Conservation (phyloP, 2,797 vertebrate genomes). For the Neostethus bicornis region DNA sequence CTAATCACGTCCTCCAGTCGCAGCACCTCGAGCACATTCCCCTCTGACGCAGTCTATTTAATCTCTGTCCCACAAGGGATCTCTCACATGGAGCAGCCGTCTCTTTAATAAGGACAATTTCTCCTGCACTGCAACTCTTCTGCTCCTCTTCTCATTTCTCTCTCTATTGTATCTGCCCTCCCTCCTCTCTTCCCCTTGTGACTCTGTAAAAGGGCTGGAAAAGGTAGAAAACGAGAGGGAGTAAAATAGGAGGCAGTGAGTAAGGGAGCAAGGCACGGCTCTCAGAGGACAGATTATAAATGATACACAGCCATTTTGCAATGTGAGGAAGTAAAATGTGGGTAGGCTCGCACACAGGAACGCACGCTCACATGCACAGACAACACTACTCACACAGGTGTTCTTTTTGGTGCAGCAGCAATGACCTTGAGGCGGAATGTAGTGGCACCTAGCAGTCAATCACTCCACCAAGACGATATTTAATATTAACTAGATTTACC, state of each 20-base stretch:
- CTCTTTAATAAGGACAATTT: constrained; percentile 83
- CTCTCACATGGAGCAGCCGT: constrained; percentile 72
- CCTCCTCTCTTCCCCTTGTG: constrained; percentile 47
- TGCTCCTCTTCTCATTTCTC: constrained; percentile 32
- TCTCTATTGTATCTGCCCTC: constrained; percentile 35
- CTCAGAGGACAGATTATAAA: constrained; percentile 78
- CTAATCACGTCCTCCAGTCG: constrained; percentile 74
- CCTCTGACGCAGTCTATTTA: constrained; percentile 82
- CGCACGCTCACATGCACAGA: background rate
- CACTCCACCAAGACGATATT: constrained; percentile 18
- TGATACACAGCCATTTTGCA: constrained; percentile 73
- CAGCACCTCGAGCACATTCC: constrained; percentile 61
- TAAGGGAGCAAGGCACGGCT: constrained; percentile 44
- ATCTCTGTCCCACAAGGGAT: constrained; percentile 80
- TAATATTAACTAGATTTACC: constrained; percentile 35
- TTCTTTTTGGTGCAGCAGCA: constrained; percentile 42
- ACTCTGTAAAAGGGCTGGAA: constrained; percentile 57
- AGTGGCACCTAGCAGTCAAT: constrained; percentile 36
- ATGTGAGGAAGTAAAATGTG: constrained; percentile 38
- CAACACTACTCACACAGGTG: constrained; percentile 37
- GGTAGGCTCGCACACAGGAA: background rate
- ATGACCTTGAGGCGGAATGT: constrained; percentile 63
- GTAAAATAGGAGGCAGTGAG: constrained; percentile 50
- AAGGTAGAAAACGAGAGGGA: constrained; percentile 57
- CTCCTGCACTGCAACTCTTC: constrained; percentile 60